A percentile compares a stretch with the other conserved stretches of the same genome.
Evolutionary conservation across 2,113 vertebrate species (phyloP).

Genomic region (Megaceryle maxima): DNA sequence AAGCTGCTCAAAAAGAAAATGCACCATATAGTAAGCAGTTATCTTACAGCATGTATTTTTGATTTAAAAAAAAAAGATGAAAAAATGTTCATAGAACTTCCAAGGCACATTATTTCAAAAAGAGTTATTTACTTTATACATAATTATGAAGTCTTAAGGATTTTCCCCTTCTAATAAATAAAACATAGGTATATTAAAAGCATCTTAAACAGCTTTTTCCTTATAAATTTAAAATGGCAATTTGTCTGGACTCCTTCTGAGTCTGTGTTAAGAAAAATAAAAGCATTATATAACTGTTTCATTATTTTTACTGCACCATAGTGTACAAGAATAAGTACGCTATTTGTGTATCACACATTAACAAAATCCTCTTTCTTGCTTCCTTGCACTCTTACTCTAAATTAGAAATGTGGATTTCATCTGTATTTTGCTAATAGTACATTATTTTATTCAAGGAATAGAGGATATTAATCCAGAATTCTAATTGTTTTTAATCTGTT

Average conservation of each 20-base stretch:
- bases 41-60: neutral
- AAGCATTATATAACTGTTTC: neutral
- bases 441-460: neutral
- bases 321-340: neutral
- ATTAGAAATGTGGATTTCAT: neutral
- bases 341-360: neutral
- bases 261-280: neutral
- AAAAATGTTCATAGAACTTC: neutral
- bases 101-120: neutral
- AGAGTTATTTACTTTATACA: neutral
- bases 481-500: too few relatives aligned
- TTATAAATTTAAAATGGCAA: neutral
- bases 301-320: neutral
- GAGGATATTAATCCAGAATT: neutral
- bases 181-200: neutral
- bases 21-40: accelerated
- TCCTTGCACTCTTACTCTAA: neutral
- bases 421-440: neutral
- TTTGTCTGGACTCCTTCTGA: neutral
- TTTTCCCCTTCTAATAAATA: neutral
- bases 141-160: neutral
- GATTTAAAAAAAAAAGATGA: neutral
- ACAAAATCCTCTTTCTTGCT: neutral
- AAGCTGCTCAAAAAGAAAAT: neutral
- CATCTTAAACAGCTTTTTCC: neutral